Conservation (phyloP, 2,797 vertebrate species). For the Knipowitschia caucasica region DNA sequence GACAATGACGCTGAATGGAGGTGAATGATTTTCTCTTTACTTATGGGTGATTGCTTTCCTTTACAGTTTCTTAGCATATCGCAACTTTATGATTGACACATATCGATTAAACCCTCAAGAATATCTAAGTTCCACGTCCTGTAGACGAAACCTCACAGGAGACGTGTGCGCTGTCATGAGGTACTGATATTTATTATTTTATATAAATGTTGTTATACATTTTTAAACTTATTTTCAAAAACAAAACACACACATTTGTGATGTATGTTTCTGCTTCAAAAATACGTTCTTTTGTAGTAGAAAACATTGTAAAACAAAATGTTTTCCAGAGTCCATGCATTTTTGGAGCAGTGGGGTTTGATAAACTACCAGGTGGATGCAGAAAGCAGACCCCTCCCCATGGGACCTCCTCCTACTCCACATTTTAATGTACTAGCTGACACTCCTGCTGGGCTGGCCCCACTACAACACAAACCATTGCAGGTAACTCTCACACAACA, state of each 20-base stretch:
- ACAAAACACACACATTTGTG: too few relatives aligned
- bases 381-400: constrained; percentile 92
- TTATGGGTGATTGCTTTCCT: too few relatives aligned
- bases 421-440: constrained; percentile 95
- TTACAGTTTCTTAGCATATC: constrained; percentile 90
- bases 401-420: constrained; percentile 94
- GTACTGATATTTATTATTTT: constrained; percentile 66
- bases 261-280: background rate
- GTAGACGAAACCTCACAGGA: constrained; percentile 89
- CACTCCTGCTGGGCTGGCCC: constrained; percentile 87
- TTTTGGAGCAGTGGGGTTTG: constrained; percentile 98
- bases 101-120: constrained; percentile 96
- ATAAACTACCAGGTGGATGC: constrained; percentile 98
- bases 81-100: constrained; percentile 98
- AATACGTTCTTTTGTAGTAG: background rate
- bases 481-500: constrained; percentile 73
- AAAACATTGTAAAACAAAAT: background rate
- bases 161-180: constrained; percentile 95
- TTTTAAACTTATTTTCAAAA: too few relatives aligned
- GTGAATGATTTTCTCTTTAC: too few relatives aligned
- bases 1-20: background rate
- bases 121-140: constrained; percentile 92
- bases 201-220: too few relatives aligned
- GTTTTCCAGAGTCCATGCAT: constrained; percentile 84
- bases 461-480: constrained; percentile 88